A percentile compares a stretch with the other conserved stretches of the same genome.
Evolutionary conservation across 2,888 invertebrate species (phyloP).

Genomic region (Cantharis rustica): DNA sequence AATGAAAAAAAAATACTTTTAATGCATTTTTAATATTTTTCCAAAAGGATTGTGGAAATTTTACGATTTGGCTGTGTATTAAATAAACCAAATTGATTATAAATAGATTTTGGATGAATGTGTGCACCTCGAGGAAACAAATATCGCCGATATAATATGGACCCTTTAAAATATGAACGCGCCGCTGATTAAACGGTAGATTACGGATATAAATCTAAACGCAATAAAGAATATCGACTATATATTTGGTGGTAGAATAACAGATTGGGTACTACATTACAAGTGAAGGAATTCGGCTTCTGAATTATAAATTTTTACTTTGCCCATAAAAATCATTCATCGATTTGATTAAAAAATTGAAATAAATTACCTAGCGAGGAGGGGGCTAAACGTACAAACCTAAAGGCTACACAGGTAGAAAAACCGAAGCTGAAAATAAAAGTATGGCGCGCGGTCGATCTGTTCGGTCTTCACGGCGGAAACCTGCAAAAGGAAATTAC

Average conservation of each 20-base stretch:
- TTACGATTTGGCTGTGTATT: background rate
- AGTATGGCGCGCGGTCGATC: background rate
- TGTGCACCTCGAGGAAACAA: constrained; percentile 5
- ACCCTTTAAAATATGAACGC: constrained; percentile 22
- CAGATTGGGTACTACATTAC: constrained; percentile 22
- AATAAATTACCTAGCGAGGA: background rate
- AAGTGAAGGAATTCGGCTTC: background rate
- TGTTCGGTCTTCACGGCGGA: background rate
- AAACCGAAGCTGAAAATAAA: background rate
- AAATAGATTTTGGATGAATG: background rate
- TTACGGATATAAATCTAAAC: constrained; percentile 28
- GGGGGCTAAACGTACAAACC: background rate
- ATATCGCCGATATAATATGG: constrained; percentile 16
- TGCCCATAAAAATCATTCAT: background rate
- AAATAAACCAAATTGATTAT: background rate
- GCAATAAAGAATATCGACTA: constrained; percentile 28
- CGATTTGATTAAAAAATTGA: background rate
- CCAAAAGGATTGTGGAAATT: background rate
- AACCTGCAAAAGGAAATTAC: background rate
- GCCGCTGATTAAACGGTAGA: constrained; percentile 26
- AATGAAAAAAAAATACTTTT: constrained; percentile 15
- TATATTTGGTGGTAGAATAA: constrained; percentile 15
- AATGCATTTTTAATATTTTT: background rate
- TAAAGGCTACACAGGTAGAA: background rate
- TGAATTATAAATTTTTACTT: background rate